Evolutionary conservation across 1,140 invertebrate species (phyloP).

Genomic region (Rhopalosiphum padi): DNA sequence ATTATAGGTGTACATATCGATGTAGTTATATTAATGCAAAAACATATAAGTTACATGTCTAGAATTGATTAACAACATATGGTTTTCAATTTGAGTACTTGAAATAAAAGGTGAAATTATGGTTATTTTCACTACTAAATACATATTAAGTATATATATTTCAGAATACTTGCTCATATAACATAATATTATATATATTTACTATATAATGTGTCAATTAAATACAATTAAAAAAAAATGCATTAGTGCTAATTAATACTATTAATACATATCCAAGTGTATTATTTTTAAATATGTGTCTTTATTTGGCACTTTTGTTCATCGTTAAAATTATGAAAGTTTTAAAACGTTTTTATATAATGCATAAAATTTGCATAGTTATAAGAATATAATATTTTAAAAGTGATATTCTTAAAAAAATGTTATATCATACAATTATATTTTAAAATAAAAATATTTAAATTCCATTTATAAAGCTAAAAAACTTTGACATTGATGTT

Average conservation of each 20-base stretch:
- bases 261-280: no score
- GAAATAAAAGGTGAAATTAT: neutral
- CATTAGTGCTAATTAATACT: no score
- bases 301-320: neutral
- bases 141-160: neutral
- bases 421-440: neutral
- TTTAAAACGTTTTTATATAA: neutral
- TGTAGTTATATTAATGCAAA: neutral
- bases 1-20: neutral
- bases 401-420: neutral
- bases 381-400: neutral
- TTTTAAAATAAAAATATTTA: neutral
- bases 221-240: no score
- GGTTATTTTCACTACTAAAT: neutral
- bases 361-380: neutral
- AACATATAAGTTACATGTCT: neutral
- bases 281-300: no score
- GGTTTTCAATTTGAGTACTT: neutral
- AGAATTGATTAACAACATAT: neutral
- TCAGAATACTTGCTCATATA: no score
- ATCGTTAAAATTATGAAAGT: neutral
- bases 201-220: no score
- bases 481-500: neutral
- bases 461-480: no score
- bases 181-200: no score